Evolutionary conservation across 2,113 vertebrate species (phyloP).

Genomic region (Myrmecophaga tridactyla): DNA sequence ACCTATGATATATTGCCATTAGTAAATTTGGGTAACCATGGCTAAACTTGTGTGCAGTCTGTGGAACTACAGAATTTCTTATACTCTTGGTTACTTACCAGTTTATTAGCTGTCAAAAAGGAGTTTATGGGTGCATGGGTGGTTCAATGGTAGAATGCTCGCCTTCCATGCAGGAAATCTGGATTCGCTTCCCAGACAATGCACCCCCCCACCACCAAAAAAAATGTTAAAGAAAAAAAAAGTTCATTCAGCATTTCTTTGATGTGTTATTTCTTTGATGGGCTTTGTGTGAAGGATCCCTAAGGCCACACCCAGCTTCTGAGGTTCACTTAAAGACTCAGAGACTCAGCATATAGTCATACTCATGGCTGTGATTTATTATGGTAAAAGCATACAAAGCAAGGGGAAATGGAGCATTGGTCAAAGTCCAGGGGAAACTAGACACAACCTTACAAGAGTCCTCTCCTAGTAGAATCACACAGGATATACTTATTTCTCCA

Average conservation of each 20-base stretch:
- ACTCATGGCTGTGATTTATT: neutral
- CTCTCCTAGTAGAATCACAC: neutral
- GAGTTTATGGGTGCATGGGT: no score
- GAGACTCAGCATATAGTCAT: neutral
- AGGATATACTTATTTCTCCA: neutral
- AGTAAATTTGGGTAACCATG: neutral
- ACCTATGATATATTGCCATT: neutral
- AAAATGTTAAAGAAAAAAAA: no score
- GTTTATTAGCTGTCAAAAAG: neutral
- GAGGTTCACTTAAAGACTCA: neutral
- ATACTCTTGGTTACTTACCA: neutral
- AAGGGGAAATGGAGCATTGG: neutral
- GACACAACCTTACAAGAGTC: neutral
- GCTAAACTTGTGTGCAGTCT: neutral
- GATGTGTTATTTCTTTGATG: neutral
- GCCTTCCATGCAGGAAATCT: no score
- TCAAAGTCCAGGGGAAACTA: neutral
- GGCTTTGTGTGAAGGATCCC: neutral
- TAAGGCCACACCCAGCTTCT: neutral
- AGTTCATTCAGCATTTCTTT: constrained; percentile 19
- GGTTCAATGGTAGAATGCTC: no score
- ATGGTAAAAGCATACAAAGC: neutral
- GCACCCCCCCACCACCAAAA: no score
- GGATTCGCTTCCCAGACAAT: no score
- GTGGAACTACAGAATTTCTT: neutral